phyloP scores from a whole-genome alignment of 2,797 vertebrate genomes.

The Malurus splendens region DNA sequence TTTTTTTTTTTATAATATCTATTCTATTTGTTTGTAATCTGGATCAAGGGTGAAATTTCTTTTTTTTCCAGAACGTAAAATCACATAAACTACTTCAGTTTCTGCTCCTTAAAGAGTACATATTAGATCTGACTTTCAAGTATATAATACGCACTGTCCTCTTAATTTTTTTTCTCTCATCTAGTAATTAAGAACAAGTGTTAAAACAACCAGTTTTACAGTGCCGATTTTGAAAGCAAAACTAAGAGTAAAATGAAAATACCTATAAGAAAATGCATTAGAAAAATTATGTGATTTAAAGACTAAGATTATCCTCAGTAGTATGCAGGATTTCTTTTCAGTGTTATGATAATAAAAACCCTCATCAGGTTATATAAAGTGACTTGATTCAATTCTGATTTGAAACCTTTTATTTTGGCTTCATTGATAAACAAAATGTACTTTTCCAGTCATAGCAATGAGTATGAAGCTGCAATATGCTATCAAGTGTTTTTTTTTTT shows the following conservation, averaged over 20 bases:
- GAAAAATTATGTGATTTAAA: neutral
- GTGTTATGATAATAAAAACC: neutral
- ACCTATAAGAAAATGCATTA: neutral
- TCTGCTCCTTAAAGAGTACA: neutral
- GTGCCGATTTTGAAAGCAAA: neutral
- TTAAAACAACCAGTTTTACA: neutral
- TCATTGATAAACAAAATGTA: neutral
- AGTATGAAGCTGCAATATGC: neutral
- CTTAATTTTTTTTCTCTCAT: neutral
- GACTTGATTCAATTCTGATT: too few species aligned
- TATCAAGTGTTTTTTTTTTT: neutral
- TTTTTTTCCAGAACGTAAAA: neutral
- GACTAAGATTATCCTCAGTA: neutral
- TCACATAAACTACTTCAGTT: neutral
- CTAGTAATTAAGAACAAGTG: neutral
- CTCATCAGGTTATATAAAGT: rapidly evolving
- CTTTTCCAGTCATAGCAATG: neutral
- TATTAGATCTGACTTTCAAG: neutral
- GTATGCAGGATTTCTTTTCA: neutral
- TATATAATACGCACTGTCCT: neutral
- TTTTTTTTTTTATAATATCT: neutral
- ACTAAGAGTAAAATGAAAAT: neutral
- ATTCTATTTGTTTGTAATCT: neutral
- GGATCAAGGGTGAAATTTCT: neutral
- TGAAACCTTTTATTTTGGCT: neutral